Percentiles rank a stretch among this genome's conserved stretches.
Conservation (phyloP, 2,797 vertebrate genomes). For the Clamator glandarius region DNA sequence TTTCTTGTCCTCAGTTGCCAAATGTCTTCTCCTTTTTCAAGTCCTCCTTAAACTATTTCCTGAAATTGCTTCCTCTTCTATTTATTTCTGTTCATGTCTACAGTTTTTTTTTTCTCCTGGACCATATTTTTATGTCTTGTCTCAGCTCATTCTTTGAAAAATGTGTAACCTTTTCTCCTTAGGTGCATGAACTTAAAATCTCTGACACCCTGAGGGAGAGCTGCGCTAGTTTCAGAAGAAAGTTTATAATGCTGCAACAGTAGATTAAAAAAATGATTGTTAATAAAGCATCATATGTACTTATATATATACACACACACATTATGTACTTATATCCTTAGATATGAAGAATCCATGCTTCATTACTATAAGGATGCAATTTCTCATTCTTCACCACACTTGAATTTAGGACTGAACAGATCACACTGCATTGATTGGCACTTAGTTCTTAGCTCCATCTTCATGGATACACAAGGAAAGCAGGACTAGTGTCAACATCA, state of each 20-base stretch:
- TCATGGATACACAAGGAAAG: background rate
- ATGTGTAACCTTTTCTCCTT: background rate
- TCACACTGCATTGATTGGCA: background rate
- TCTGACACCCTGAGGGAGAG: background rate
- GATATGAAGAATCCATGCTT: background rate
- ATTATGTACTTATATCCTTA: background rate
- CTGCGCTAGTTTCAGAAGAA: background rate
- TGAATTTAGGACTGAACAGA: background rate
- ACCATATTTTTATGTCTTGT: background rate
- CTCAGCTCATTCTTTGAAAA: conserved; percentile 1
- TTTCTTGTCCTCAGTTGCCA: conserved; percentile 9
- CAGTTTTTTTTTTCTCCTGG: background rate
- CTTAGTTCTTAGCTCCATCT: background rate
- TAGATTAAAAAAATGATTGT: background rate
- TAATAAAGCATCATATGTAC: background rate
- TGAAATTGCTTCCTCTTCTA: conserved; percentile 14
- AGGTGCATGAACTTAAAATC: background rate
- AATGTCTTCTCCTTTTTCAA: conserved; percentile 5
- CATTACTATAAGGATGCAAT: background rate
- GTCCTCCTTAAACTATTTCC: background rate
- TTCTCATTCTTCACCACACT: background rate
- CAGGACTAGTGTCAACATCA: background rate
- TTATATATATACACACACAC: no score
- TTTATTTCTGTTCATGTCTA: background rate
- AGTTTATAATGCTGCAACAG: background rate